phyloP scores from a whole-genome alignment of 2,888 invertebrate species.

The Caenorhabditis angaria region DNA sequence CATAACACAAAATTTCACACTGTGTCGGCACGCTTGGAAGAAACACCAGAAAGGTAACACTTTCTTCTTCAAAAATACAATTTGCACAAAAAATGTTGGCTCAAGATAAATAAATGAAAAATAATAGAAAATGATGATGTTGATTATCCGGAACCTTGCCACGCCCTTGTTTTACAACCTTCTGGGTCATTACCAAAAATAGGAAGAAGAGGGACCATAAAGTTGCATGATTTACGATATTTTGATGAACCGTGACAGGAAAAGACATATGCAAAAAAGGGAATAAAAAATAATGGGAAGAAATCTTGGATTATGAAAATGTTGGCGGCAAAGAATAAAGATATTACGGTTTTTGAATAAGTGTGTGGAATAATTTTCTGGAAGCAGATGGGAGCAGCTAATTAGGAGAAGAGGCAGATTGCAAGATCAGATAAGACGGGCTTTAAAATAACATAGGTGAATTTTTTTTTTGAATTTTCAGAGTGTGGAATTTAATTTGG shows the following conservation, averaged over 20 bases:
- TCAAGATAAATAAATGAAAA: no score
- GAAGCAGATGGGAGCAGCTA: background rate
- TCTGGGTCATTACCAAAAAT: background rate
- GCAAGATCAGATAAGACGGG: no score
- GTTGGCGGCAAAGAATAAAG: no score
- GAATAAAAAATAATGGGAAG: background rate
- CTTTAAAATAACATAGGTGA: no score
- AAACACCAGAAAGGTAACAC: background rate
- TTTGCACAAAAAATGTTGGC: no score
- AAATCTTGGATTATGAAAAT: conserved; percentile 2
- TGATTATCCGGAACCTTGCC: background rate
- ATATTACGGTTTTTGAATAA: no score
- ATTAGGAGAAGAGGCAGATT: no score
- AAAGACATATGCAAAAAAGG: background rate
- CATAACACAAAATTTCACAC: background rate
- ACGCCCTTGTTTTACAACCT: background rate
- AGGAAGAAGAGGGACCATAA: background rate
- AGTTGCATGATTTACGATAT: background rate
- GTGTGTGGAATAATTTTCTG: conserved; percentile 1
- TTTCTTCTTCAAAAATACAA: background rate
- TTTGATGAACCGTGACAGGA: background rate
- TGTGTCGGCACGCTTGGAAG: background rate
- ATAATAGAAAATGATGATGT: background rate
- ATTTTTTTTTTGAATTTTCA: no score
- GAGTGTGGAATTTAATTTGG: no score